A percentile compares a stretch with the other conserved stretches of the same genome.
Evolutionary conservation across 2,113 vertebrate genomes (phyloP).

Genomic region (Tyrannus savana): DNA sequence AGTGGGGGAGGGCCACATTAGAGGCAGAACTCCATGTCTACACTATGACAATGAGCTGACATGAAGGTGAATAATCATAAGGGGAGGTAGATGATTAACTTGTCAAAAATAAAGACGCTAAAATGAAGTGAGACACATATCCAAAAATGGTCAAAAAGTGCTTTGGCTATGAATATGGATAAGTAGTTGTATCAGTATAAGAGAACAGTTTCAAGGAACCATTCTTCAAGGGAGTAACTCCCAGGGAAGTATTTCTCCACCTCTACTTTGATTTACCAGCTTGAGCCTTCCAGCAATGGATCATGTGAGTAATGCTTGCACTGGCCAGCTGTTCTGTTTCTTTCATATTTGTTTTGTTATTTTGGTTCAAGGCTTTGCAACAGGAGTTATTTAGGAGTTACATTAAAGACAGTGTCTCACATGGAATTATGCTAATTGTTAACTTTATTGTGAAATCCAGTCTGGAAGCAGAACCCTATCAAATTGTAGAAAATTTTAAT

Average conservation of each 20-base stretch:
- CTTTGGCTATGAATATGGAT: constrained; percentile 27
- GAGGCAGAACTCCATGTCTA: constrained; percentile 15
- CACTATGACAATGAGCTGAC: constrained; percentile 1
- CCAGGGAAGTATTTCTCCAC: not conserved
- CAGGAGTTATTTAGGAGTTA: not conserved
- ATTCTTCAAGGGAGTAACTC: not conserved
- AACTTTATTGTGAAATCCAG: not conserved
- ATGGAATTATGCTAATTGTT: not conserved
- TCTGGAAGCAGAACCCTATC: not conserved
- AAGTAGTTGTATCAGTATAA: constrained; percentile 10
- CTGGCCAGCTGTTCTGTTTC: not conserved
- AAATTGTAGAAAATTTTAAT: not conserved
- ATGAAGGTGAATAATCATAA: constrained; percentile 14
- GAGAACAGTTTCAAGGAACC: not conserved
- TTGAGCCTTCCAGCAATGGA: constrained; percentile 33
- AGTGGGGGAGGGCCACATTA: not conserved
- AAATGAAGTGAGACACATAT: not conserved
- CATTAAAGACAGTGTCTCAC: not conserved
- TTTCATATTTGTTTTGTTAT: not conserved
- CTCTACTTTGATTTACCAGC: not conserved
- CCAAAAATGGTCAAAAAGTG: constrained; percentile 58
- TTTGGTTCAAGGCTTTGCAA: not conserved
- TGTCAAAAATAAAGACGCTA: constrained; percentile 5
- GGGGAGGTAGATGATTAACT: constrained; percentile 28
- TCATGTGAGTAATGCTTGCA: constrained; percentile 41